Conservation (phyloP, 2,888 invertebrate genomes). For the Nudaria mundana region DNA sequence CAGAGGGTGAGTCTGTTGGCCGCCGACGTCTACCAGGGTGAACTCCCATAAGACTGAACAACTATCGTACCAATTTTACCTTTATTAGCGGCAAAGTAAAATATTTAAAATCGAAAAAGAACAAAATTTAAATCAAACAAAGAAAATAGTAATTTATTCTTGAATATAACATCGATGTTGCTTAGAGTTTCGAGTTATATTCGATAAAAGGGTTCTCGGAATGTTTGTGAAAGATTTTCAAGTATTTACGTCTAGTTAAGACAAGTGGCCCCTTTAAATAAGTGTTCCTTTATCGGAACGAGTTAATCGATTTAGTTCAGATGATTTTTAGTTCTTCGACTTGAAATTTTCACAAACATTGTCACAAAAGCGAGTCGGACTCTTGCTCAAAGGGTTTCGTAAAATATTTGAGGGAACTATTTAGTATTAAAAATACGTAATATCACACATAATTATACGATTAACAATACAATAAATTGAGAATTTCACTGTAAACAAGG, state of each 20-base stretch:
- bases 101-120: too few relatives aligned
- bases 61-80: too few relatives aligned
- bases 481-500: too few relatives aligned
- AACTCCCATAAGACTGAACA: too few relatives aligned
- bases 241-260: background rate
- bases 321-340: too few relatives aligned
- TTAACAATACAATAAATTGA: too few relatives aligned
- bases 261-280: background rate
- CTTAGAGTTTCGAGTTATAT: slow-evolving; percentile 1
- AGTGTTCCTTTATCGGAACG: background rate
- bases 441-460: background rate
- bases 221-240: background rate
- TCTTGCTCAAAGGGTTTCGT: background rate
- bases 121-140: background rate
- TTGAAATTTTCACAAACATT: too few relatives aligned
- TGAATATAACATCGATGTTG: slow-evolving; percentile 1
- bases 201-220: background rate
- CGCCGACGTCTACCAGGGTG: too few relatives aligned
- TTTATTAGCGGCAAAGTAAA: too few relatives aligned
- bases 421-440: too few relatives aligned
- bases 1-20: too few relatives aligned
- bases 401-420: background rate
- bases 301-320: background rate
- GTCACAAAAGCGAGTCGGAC: too few relatives aligned
- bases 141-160: background rate